These are phyloP conservation scores for Sphyrna mokarran DNA, from an alignment of 2,113 vertebrate species.

Conservation along the genomic window DNA sequence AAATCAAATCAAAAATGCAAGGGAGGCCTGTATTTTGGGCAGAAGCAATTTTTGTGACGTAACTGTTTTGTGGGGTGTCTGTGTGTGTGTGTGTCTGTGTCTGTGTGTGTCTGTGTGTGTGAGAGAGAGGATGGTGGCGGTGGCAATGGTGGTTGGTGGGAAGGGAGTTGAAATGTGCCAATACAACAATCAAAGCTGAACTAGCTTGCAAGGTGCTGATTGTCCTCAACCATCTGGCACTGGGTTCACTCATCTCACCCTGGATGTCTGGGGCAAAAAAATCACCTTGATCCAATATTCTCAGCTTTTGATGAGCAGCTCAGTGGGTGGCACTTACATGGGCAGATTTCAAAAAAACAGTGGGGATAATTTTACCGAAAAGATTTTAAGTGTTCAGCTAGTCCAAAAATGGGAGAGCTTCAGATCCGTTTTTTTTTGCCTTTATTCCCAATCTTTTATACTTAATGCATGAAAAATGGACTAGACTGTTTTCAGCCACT, in stretches of 20 bases:
- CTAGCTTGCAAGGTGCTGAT: not conserved
- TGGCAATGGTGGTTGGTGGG: no score
- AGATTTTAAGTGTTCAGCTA: no score
- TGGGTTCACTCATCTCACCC: conserved; percentile 16
- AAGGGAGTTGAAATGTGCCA: not conserved
- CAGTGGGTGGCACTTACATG: not conserved
- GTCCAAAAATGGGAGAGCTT: no score
- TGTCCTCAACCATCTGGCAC: not conserved
- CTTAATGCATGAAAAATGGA: no score
- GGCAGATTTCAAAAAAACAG: not conserved
- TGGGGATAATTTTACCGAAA: no score
- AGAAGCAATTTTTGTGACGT: not conserved
- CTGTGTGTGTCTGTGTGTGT: no score
- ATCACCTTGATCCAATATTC: not conserved
- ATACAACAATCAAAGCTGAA: not conserved
- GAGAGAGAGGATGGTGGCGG: no score
- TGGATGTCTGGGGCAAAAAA: conserved; percentile 41
- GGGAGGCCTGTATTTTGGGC: not conserved
- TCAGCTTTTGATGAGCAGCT: not conserved
- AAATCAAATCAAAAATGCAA: not conserved
- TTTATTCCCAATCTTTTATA: no score
- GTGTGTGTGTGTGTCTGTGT: no score
- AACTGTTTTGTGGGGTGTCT: not conserved
- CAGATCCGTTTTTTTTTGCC: no score
- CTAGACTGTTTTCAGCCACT: no score